Conservation (phyloP, 1,140 invertebrate genomes). For the Atta cephalotes region DNA sequence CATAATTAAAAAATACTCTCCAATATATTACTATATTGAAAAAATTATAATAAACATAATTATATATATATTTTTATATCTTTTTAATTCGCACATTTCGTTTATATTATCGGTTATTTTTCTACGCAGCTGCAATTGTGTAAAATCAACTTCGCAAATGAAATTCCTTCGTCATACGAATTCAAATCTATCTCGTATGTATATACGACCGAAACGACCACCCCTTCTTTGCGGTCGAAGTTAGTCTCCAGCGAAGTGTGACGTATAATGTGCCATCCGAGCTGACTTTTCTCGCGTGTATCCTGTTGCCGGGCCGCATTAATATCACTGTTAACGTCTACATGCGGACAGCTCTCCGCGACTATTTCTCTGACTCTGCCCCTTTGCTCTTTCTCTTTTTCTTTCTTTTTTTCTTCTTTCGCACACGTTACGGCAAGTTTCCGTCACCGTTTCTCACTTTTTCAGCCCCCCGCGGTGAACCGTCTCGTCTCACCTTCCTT, state of each 20-base stretch:
- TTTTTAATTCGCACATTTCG: constrained; percentile 10
- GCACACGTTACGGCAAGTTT: constrained; percentile 5
- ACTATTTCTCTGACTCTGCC: constrained; percentile 47
- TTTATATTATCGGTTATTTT: not conserved
- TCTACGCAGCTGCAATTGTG: not conserved
- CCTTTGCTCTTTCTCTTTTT: not conserved
- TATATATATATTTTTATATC: not conserved
- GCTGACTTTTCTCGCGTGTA: constrained; percentile 45
- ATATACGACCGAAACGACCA: not conserved
- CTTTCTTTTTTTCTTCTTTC: not conserved
- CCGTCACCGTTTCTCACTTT: constrained; percentile 58
- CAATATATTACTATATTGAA: not conserved
- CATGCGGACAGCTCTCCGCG: constrained; percentile 49
- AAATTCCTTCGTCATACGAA: constrained; percentile 13
- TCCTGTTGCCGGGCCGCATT: constrained; percentile 53
- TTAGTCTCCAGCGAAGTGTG: constrained; percentile 28
- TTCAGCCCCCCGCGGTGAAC: constrained; percentile 2
- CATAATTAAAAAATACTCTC: not conserved
- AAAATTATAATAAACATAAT: constrained; percentile 15
- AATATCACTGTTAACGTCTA: constrained; percentile 63
- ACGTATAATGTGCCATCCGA: constrained; percentile 36
- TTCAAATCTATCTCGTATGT: not conserved
- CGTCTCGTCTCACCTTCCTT: constrained; percentile 8
- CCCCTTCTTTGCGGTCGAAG: constrained; percentile 38
- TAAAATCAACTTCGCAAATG: constrained; percentile 2